These are phyloP conservation scores for Pristis pectinata DNA, from an alignment of 2,797 vertebrate genomes.

Conservation along the genomic window DNA sequence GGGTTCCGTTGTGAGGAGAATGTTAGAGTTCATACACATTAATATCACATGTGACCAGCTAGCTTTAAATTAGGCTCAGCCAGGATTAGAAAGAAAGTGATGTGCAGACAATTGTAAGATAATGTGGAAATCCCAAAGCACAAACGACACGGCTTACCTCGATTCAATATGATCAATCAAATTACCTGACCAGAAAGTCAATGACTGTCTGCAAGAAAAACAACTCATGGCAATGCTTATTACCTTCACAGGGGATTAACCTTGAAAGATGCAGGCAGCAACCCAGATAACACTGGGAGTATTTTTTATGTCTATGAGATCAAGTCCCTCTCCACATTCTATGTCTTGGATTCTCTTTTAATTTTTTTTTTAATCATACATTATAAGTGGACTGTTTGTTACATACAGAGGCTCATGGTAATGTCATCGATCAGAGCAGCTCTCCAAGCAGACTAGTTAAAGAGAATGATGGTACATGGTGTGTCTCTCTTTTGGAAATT, in stretches of 20 bases:
- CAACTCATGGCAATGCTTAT: background rate
- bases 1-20: background rate
- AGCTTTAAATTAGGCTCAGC: background rate
- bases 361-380: background rate
- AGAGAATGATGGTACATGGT: too few relatives aligned
- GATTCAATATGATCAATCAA: background rate
- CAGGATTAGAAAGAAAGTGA: background rate
- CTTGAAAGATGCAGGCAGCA: background rate
- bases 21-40: background rate
- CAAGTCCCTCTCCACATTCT: background rate
- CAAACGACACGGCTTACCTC: background rate
- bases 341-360: background rate
- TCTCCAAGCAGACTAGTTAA: too few relatives aligned
- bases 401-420: too few relatives aligned
- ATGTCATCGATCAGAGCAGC: too few relatives aligned
- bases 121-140: constrained; percentile 10
- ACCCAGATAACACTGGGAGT: background rate
- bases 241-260: background rate
- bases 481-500: too few relatives aligned
- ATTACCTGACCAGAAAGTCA: background rate
- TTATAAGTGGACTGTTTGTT: background rate
- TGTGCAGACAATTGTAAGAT: constrained; percentile 29
- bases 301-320: background rate
- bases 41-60: constrained; percentile 3
- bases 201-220: background rate